Evolutionary conservation across 2,797 vertebrate species (phyloP).

Genomic region (Avahi laniger): DNA sequence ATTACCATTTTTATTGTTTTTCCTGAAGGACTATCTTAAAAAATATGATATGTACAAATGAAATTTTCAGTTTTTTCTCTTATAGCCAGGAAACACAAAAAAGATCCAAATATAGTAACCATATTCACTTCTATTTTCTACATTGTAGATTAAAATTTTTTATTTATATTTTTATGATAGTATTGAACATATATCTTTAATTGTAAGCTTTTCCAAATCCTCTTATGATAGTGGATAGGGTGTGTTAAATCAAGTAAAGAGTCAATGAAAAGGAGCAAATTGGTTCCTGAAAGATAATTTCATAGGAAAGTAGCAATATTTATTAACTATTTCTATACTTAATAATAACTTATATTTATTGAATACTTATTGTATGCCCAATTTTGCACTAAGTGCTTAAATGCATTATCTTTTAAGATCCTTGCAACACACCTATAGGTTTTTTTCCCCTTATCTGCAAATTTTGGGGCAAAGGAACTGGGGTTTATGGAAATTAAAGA

Average conservation of each 20-base stretch:
- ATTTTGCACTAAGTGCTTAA: not conserved
- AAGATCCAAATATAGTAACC: not conserved
- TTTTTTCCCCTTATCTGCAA: not conserved
- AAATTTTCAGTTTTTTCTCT: not conserved
- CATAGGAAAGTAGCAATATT: not conserved
- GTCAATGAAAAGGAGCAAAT: constrained; percentile 8
- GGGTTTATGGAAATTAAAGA: not conserved
- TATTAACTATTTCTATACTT: not conserved
- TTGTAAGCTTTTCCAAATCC: not conserved
- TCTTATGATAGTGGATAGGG: not conserved
- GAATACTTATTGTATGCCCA: not conserved
- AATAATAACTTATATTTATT: not conserved
- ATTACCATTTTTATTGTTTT: not conserved
- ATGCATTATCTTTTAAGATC: not conserved
- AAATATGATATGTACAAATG: not conserved
- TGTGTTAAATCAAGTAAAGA: constrained; percentile 1
- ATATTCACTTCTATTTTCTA: not conserved
- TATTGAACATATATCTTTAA: not conserved
- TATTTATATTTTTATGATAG: not conserved
- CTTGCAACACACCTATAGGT: not conserved
- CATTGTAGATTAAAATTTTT: not conserved
- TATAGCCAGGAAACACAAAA: not conserved
- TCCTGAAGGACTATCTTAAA: not conserved
- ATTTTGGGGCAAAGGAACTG: not conserved
- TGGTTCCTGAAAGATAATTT: constrained; percentile 33